Evolutionary conservation across 2,113 vertebrate genomes (phyloP), one percentile per base, ranked within the genome.

Genomic region (Ophiodon elongatus): DNA sequence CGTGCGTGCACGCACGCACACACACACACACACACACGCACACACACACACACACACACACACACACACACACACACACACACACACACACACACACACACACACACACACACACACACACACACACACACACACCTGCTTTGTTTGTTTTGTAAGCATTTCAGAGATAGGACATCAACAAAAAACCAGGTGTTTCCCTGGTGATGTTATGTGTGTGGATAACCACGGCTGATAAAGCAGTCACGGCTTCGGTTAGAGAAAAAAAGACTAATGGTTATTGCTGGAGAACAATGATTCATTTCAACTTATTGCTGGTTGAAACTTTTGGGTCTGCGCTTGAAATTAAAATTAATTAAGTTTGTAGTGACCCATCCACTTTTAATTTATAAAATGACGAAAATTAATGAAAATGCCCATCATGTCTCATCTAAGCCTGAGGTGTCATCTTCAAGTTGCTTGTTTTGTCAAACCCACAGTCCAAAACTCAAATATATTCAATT

Each of bases 91-190:
- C 25, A 6, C 56, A 41, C 21, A 9, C 23, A 17, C 54, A 62
- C 57, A 33, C 23, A 41, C 64, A 54, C 66, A 39, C 47, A 41
- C 15, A 57, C 63, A 59, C 74, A 72, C 27, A 63, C 63, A 47
- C 72, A 66, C 50, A 73, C 54, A 65, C 69, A 67, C 73, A 83
- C 80, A 73, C 87, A 74, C 83, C 89, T 89, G 91, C 88, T 85
- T 88, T 83, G 87, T 94, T 95, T 95, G 94, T 95, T 85, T 92
- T 95, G 94, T 94, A 95, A 95, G 92, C 95, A 94, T 82, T 82
- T 84, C 80, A 84, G 82, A 83, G 91, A 86, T 73, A 81, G 89
- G 86, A 69, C 88, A 84, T 93, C 93, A 94, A 94, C 93, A 89
- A 71, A 94, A 72, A 82, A 8, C 15, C 94, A 93, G 94, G 94